phyloP scores from a whole-genome alignment of 1,140 invertebrate species.

The Adelges cooleyi region DNA sequence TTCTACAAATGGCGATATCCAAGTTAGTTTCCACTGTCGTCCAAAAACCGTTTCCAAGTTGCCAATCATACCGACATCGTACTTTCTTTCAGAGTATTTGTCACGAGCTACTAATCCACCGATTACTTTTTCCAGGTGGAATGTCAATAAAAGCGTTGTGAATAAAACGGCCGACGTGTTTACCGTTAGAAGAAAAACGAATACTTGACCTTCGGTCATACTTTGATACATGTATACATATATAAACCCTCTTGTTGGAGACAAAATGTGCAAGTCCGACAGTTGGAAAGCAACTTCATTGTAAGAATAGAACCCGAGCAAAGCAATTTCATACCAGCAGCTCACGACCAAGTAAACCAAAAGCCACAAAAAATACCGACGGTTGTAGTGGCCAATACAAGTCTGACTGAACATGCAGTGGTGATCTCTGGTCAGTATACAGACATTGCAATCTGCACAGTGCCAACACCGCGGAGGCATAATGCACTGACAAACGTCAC shows the following conservation, averaged over 20 bases:
- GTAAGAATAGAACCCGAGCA: constrained; percentile 54
- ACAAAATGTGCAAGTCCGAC: constrained; percentile 49
- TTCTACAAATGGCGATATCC: constrained; percentile 62
- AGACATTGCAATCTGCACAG: constrained; percentile 64
- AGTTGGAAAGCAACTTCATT: constrained; percentile 40
- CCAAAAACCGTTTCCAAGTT: constrained; percentile 65
- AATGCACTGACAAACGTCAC: constrained; percentile 60
- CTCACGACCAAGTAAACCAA: constrained; percentile 63
- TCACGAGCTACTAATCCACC: constrained; percentile 56
- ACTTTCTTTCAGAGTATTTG: constrained; percentile 44
- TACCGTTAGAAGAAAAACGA: constrained; percentile 55
- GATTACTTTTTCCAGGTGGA: constrained; percentile 53
- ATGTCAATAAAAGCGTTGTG: constrained; percentile 51
- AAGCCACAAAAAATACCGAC: constrained; percentile 77
- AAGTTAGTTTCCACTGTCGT: constrained; percentile 57
- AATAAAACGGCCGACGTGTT: constrained; percentile 56
- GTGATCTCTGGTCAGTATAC: constrained; percentile 85
- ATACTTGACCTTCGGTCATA: constrained; percentile 45
- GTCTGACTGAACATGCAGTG: constrained; percentile 85
- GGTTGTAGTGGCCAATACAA: constrained; percentile 82
- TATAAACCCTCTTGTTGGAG: constrained; percentile 49
- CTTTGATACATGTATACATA: constrained; percentile 47
- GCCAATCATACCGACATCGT: constrained; percentile 55
- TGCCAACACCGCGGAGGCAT: constrained; percentile 84
- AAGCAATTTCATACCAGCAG: constrained; percentile 52